Percentiles rank a stretch among this genome's conserved stretches.
phyloP scores from a whole-genome alignment of 2,797 vertebrate genomes.

The Sphenopsis melanotis region DNA sequence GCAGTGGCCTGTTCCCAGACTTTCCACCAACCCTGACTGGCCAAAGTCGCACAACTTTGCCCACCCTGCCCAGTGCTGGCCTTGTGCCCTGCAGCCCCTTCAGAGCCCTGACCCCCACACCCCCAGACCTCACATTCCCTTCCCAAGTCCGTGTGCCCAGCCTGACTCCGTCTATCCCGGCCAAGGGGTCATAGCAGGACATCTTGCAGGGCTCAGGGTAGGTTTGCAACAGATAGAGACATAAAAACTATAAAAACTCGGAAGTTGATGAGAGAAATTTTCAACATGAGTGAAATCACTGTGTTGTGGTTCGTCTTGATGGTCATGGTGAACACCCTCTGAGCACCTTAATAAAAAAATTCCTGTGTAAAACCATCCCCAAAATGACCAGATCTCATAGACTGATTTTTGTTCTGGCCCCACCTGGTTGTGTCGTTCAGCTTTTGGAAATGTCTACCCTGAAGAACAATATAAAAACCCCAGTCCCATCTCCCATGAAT shows the following conservation, averaged over 20 bases:
- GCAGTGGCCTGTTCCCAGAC: no score
- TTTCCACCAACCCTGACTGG: neutral
- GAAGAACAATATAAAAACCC: neutral
- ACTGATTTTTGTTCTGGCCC: neutral
- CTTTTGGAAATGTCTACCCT: neutral
- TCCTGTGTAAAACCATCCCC: neutral
- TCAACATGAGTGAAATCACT: accelerated
- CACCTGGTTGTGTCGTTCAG: accelerated
- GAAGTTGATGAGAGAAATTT: neutral
- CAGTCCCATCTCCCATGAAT: neutral
- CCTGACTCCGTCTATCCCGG: neutral
- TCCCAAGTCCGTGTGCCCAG: neutral
- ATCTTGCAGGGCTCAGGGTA: accelerated
- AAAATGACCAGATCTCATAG: accelerated
- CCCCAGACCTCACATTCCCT: neutral
- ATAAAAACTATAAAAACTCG: accelerated
- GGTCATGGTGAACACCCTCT: accelerated
- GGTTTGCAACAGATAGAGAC: accelerated
- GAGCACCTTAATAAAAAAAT: accelerated
- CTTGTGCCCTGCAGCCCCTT: neutral
- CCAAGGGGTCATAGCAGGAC: neutral
- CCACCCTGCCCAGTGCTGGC: neutral
- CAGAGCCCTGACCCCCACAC: neutral
- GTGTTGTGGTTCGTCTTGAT: no score
- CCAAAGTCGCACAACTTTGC: neutral